Evolutionary conservation across 2,113 vertebrate species (phyloP).

Genomic region (Pelobates fuscus): DNA sequence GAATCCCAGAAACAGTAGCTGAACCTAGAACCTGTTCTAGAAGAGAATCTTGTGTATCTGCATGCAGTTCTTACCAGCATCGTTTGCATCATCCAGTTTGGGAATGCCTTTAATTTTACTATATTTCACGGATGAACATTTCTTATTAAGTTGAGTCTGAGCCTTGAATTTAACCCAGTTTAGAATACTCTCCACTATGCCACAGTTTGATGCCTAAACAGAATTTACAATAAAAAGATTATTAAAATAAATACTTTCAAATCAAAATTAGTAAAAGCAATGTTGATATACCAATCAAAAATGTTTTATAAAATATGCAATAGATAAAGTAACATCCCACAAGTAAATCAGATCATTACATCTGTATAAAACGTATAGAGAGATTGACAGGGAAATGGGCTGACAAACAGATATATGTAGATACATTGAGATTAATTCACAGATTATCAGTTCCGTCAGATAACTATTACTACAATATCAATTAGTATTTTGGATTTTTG

Average conservation of each 20-base stretch:
- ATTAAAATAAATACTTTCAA: background rate
- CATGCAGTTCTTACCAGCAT: constrained; percentile 94
- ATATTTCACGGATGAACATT: constrained; percentile 96
- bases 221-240: too few species aligned
- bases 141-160: constrained; percentile 96
- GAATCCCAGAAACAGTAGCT: too few species aligned
- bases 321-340: background rate
- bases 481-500: too few species aligned
- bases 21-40: too few species aligned
- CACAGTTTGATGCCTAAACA: constrained; percentile 91
- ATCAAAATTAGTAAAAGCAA: background rate
- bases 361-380: too few species aligned
- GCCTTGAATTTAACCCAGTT: constrained; percentile 99
- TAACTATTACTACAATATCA: too few species aligned
- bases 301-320: background rate
- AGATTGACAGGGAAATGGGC: too few species aligned
- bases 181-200: constrained; percentile 96
- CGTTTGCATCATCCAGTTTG: constrained; percentile 96
- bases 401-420: too few species aligned
- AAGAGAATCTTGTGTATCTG: too few species aligned
- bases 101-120: constrained; percentile 99
- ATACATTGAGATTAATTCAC: too few species aligned
- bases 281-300: background rate
- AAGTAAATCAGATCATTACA: too few species aligned
- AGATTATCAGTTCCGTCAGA: too few species aligned